Evolutionary conservation across 2,113 vertebrate species (phyloP).

Genomic region (Raphicerus campestris): DNA sequence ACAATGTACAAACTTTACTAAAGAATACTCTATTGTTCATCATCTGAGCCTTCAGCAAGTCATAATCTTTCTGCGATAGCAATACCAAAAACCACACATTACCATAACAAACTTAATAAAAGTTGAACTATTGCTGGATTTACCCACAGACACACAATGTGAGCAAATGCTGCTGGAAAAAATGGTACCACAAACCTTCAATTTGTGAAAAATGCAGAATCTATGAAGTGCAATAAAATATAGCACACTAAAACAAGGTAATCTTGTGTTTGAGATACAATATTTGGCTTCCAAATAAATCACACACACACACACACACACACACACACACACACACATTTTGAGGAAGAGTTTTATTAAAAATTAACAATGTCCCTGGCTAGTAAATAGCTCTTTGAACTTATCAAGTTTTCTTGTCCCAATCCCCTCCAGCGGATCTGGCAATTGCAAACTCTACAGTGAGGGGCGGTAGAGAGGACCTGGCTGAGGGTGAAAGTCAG

Average conservation of each 20-base stretch:
- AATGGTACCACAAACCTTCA: not conserved
- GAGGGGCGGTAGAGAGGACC: not conserved
- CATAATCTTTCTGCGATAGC: not conserved
- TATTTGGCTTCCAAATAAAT: not conserved
- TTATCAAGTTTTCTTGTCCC: not conserved
- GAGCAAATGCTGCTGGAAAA: not conserved
- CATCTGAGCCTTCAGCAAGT: not conserved
- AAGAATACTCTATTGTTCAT: not conserved
- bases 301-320: not conserved
- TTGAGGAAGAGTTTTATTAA: conserved; percentile 19
- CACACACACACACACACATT: not conserved
- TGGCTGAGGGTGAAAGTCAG: not conserved
- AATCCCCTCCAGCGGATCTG: not conserved
- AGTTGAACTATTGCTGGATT: not conserved
- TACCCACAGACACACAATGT: not conserved
- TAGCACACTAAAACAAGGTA: not conserved
- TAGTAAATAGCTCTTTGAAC: conserved; percentile 8
- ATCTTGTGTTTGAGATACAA: not conserved
- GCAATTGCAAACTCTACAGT: not conserved
- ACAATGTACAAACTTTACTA: not conserved
- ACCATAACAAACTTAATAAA: not conserved
- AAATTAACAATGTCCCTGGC: conserved; percentile 11
- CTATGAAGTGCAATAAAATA: not conserved
- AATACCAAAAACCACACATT: not conserved
- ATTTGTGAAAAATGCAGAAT: not conserved